These are phyloP conservation scores for Centroberyx gerrardi DNA, from an alignment of 2,797 vertebrate species.

Conservation along the genomic window DNA sequence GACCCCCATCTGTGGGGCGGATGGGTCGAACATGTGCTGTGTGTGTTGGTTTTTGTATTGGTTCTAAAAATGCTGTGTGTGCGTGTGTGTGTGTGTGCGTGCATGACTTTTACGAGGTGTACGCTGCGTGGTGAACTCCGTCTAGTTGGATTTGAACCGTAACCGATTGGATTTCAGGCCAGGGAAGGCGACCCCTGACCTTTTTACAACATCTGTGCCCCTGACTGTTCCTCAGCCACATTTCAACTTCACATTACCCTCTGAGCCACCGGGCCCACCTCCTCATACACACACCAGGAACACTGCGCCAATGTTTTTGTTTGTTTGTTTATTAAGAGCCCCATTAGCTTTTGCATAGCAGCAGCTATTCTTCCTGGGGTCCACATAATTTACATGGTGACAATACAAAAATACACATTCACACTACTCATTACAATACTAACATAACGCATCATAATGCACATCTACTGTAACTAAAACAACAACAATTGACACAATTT, in stretches of 20 bases:
- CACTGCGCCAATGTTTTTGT: no score
- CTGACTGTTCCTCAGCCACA: slow-evolving; percentile 42
- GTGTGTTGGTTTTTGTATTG: slow-evolving; percentile 10
- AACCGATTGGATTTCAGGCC: slow-evolving; percentile 81
- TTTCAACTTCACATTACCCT: not conserved
- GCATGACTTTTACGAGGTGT: slow-evolving; percentile 74
- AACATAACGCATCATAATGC: no score
- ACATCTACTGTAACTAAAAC: no score
- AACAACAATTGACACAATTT: no score
- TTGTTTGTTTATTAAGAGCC: no score
- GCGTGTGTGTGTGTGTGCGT: slow-evolving; percentile 40
- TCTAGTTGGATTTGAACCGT: slow-evolving; percentile 86
- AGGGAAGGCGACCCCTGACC: slow-evolving; percentile 60
- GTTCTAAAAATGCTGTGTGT: slow-evolving; percentile 2
- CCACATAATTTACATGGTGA: no score
- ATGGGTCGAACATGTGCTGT: slow-evolving; percentile 56
- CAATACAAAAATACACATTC: no score
- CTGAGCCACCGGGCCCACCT: no score
- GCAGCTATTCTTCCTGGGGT: no score
- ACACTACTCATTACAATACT: no score
- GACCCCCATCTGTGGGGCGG: slow-evolving; percentile 73
- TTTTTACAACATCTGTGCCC: slow-evolving; percentile 69
- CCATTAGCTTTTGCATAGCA: no score
- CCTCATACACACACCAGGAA: no score
- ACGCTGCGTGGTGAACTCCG: slow-evolving; percentile 79